These are phyloP conservation scores for Holothuria leucospilota DNA, from an alignment of 53 echinoderm and acorn worm species.

Conservation along the genomic window DNA sequence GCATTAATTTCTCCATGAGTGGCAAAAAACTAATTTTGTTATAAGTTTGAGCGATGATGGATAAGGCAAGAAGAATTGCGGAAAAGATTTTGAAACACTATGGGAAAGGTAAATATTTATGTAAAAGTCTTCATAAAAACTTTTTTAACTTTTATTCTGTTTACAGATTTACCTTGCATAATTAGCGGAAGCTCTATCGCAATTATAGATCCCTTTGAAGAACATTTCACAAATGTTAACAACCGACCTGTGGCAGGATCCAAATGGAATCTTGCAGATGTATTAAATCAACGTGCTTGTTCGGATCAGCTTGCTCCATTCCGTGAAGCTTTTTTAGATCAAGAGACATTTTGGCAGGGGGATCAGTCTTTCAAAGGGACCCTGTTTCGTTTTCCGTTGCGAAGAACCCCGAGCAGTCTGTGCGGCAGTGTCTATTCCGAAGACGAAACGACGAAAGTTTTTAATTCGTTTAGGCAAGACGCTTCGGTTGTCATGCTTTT, in stretches of 20 bases:
- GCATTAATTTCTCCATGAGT: no score
- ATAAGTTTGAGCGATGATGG: no score
- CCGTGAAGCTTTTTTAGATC: background rate
- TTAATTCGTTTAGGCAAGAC: slow-evolving; percentile 17
- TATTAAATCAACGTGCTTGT: background rate
- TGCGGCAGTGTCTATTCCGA: slow-evolving; percentile 8
- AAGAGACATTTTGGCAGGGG: background rate
- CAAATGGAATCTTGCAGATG: slow-evolving; percentile 5
- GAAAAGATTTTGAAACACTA: no score
- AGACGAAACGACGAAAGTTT: background rate
- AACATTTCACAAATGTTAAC: slow-evolving; percentile 23
- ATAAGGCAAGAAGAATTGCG: no score
- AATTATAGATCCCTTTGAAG: slow-evolving; percentile 50
- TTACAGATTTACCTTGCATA: slow-evolving; percentile 43
- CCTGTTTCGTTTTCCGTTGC: slow-evolving; percentile 43
- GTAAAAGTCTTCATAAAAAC: no score
- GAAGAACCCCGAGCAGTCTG: background rate
- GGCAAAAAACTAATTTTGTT: no score
- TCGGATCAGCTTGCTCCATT: slow-evolving; percentile 33
- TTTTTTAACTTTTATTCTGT: background rate
- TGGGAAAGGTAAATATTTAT: no score
- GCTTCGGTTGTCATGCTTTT: slow-evolving; percentile 14
- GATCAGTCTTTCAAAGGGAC: slow-evolving; percentile 7
- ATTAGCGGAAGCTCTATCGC: slow-evolving; percentile 35
- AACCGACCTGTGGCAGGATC: slow-evolving; percentile 16